phyloP scores from a whole-genome alignment of 2,113 vertebrate species.

The Scatophagus argus region DNA sequence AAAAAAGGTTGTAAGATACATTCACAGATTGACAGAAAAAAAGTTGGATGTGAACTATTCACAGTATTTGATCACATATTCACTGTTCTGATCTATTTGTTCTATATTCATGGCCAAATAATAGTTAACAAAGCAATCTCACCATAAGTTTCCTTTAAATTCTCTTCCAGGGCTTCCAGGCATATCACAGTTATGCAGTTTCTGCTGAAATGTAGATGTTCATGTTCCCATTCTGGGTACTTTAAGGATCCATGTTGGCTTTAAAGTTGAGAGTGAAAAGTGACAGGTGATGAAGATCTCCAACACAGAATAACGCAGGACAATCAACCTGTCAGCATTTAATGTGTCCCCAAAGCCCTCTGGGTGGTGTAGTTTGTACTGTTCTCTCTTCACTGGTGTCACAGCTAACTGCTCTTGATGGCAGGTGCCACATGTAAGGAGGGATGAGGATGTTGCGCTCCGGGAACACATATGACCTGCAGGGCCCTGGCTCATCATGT shows the following conservation, averaged over 20 bases:
- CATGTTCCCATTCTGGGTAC: background rate
- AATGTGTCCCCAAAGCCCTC: conserved; percentile 45
- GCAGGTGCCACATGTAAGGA: conserved; percentile 67
- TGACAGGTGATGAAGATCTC: conserved; percentile 60
- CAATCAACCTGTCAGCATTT: conserved; percentile 39
- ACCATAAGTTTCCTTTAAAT: background rate
- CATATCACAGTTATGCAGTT: background rate
- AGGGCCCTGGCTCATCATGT: conserved; percentile 48
- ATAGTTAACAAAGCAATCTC: background rate
- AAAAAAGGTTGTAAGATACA: background rate
- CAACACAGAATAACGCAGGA: conserved; percentile 33
- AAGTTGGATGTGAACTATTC: too few relatives aligned
- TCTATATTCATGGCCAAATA: too few relatives aligned
- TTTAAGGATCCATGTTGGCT: too few relatives aligned
- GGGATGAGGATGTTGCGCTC: conserved; percentile 46
- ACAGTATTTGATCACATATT: background rate
- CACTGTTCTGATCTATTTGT: too few relatives aligned
- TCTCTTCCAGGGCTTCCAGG: background rate
- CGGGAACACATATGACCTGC: conserved; percentile 57
- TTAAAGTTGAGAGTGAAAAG: too few relatives aligned
- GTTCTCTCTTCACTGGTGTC: conserved; percentile 22
- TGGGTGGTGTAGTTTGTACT: conserved; percentile 62
- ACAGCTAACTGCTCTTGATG: conserved; percentile 48
- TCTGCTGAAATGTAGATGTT: background rate
- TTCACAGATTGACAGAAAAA: background rate